Base-by-base conservation (phyloP, 92 coral and sea anemone species). In the Porites cylindrica region DNA sequence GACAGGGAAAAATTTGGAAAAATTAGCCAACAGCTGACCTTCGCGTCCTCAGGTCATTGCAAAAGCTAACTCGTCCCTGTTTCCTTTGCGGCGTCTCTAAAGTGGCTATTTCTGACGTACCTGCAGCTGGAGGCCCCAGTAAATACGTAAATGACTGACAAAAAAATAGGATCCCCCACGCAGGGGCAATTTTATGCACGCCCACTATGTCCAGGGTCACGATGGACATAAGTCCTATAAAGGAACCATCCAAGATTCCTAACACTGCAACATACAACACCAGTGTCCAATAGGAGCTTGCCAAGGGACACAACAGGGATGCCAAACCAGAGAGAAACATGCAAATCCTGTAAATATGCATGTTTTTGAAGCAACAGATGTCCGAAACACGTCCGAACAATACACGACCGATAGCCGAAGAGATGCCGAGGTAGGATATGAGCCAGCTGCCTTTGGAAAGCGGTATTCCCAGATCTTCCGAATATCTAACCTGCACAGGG, bases 121-220 rank as follows among this genome's bases (percentile, higher is more conserved):
- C 99, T 86, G 99, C 98, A 17, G 96, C 78, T 0, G 99, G 99
- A 32, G 99, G 99, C 6, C 99, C 99, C 23, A 97, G 81, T 21
- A 97, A 92, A 85, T 97, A 95, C 1, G 98, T 91, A 74, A 95
- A 97, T 6, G 99, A 95, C 76, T 97, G 99, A 79, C 99, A 97
- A 84, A 97, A 97, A 81, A 95, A 95, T 84, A 97, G 79, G 78
- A 97, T 92, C 8, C 99, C 98, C 98, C 98, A 97, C 4, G 98
- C 99, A 23, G 93, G 94, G 69, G 92, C 88, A 86, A 97, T 97
- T 64, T 91, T 97, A 47, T 93, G 88, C 12, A 94, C 80, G 9
- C 98, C 98, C 53, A 95, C 99, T 10, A 97, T 93, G 58, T 95
- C 96, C 59, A 93, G 83, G 69, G 99, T 97, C 20, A 97, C 95